Base-by-base conservation (phyloP, 2,797 vertebrate species). In the Girardinus metallicus region DNA sequence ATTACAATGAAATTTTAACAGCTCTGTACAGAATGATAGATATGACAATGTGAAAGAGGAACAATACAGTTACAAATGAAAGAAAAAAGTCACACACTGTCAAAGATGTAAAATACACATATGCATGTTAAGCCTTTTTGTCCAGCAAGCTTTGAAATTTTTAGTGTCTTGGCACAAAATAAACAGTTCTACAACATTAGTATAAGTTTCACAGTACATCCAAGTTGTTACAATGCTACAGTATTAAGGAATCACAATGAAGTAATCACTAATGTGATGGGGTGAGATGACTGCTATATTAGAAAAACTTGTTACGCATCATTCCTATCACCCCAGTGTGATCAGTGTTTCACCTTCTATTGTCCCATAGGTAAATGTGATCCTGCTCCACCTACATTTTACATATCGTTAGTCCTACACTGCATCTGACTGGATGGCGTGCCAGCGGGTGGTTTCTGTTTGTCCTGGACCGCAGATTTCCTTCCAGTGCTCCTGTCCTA, bases 401-500 rank as follows among this genome's bases (percentile, higher is more conserved):
- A 34, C 18, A 41, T 49, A 23, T 8, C n/a, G 15, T 53, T 41
- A 34, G 72, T 78, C 77, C 80, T 92, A 87, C 6, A 73, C 47
- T 0, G 29, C 12, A 1, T 93, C 79, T 7, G 95, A 91, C 36
- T 92, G 95, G 83, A 97, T 87, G 44, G 12, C 9, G 86, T 97
- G 96, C 97, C 97, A 97, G 68, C 81, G 86, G 0, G 93, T 93
- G 0, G 92, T 95, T 88, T 97, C 97, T 86, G 92, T 91, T 46
- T 96, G 96, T 1, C 94, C 95, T 43, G 57, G 89, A 76, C 81
- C 85, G 87, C 94, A 95, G 96, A 95, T 97, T 79, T 97, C 96
- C 83, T 88, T 94, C 96, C 97, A 97, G 92, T 97, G 97, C 68
- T 83, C 92, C 79, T 80, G 81, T 57, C 96, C 96, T 0, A 81